A percentile compares a stretch with the other conserved stretches of the same genome.
Evolutionary conservation across 2,888 invertebrate genomes (phyloP).

Genomic region (Lasiommata megera): DNA sequence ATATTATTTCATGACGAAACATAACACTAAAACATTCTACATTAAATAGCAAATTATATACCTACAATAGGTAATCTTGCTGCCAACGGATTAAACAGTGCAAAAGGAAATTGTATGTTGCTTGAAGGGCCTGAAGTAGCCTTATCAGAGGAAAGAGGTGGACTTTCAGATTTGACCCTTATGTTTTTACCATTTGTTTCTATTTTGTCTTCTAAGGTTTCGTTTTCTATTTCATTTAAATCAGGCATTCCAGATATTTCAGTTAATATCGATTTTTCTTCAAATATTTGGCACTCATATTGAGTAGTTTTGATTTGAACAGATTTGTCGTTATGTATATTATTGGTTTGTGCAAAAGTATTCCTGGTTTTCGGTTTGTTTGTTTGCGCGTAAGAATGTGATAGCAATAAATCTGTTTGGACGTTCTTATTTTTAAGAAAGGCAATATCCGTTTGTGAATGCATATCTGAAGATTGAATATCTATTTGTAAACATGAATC

Average conservation of each 20-base stretch:
- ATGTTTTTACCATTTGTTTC: constrained; percentile 14
- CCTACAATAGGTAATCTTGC: constrained; percentile 75
- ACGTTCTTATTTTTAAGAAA: constrained; percentile 62
- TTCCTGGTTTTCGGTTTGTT: constrained; percentile 55
- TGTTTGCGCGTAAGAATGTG: constrained; percentile 57
- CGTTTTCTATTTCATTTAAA: constrained; percentile 24
- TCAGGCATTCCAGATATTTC: constrained; percentile 31
- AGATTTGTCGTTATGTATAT: constrained; percentile 47
- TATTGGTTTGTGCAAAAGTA: constrained; percentile 53
- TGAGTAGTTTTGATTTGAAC: constrained; percentile 49
- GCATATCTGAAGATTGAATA: constrained; percentile 58
- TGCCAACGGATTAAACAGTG: constrained; percentile 73
- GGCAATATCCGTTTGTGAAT: constrained; percentile 60
- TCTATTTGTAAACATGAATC: constrained; percentile 64
- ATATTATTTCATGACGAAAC: constrained; percentile 8
- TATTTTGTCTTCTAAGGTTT: constrained; percentile 25
- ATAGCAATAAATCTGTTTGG: constrained; percentile 53
- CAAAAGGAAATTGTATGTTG: constrained; percentile 61
- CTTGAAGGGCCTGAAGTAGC: constrained; percentile 44
- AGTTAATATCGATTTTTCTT: constrained; percentile 42
- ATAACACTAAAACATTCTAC: constrained; percentile 24
- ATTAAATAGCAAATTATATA: constrained; percentile 49
- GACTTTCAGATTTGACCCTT: constrained; percentile 71
- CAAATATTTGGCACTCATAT: constrained; percentile 39
- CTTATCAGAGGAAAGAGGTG: constrained; percentile 68